Evolutionary conservation across 2,113 vertebrate species (phyloP), one percentile per base, ranked within the genome.

Genomic region (Prionailurus viverrinus): DNA sequence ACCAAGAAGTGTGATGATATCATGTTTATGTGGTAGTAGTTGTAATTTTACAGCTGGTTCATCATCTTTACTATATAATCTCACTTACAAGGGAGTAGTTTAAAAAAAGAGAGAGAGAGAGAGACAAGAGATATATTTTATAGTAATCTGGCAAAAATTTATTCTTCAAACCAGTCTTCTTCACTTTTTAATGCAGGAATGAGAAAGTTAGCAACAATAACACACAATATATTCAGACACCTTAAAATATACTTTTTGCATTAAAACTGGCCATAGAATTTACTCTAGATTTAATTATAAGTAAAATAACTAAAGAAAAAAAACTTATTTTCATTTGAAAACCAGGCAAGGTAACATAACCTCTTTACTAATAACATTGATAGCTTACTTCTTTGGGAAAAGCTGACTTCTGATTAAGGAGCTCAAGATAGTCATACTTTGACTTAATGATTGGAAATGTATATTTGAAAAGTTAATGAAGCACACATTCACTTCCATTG

Each of bases 11-110:
- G 99, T 99, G 98, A 99, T 99, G 98, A 99, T 99, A 86, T 99
- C 99, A 94, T 99, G 99, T 97, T 99, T 99, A 98, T 99, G 99
- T 29, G 99, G 99, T 36, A 99, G 98, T 23, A 99, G 94, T 31
- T 95, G 98, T 25, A 91, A 97, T 23, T 97, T 98, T 61, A 97
- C 96, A 19, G 98, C 84, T 2, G 98, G 80, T 18, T 98, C 98
- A 73, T 99, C 99, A 45, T 99, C 99, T 95, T 98, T 97, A 81
- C 89, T 99, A 27, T 99, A 99, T 4, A 99, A 97, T 97, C 98
- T 98, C 98, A 99, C 99, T 99, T 97, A 21, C 25, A 82, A 95
- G 68, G 39, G 23, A 91, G 86, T 19, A 71, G 48, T 95, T 86
- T 33, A 15, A 78, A 94, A 73, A 89, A 51, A 41, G 1, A 55